Conservation (phyloP, 2,797 vertebrate genomes). For the Malurus splendens region DNA sequence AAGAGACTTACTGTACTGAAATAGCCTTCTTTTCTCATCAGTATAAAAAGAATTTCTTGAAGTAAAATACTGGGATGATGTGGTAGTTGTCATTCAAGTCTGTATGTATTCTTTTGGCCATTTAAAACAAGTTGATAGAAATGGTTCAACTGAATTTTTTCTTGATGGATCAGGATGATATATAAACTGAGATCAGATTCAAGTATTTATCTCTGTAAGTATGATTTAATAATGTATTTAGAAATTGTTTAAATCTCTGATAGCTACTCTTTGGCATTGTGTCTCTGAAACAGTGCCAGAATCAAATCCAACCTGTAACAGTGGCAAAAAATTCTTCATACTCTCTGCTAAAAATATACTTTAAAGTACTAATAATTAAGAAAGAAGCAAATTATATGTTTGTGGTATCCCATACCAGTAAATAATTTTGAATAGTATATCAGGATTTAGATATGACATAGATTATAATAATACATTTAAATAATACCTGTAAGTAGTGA, state of each 20-base stretch:
- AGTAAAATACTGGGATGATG: background rate
- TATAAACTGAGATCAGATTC: background rate
- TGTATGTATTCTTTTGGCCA: background rate
- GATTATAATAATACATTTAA: background rate
- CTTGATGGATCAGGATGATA: background rate
- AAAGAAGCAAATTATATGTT: background rate
- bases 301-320: background rate
- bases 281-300: background rate
- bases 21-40: background rate
- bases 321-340: background rate
- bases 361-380: background rate
- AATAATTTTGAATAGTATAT: background rate
- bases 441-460: background rate
- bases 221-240: background rate
- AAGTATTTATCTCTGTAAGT: conserved; percentile 3
- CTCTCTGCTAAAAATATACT: background rate
- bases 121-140: background rate
- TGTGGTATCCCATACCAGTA: background rate
- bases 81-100: background rate
- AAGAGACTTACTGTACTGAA: background rate
- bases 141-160: background rate
- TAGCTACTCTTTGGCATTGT: background rate
- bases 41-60: background rate
- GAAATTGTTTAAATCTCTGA: background rate
- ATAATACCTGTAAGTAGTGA: background rate